Evolutionary conservation across 2,888 invertebrate genomes (phyloP).

Genomic region (Tinea pellionella): DNA sequence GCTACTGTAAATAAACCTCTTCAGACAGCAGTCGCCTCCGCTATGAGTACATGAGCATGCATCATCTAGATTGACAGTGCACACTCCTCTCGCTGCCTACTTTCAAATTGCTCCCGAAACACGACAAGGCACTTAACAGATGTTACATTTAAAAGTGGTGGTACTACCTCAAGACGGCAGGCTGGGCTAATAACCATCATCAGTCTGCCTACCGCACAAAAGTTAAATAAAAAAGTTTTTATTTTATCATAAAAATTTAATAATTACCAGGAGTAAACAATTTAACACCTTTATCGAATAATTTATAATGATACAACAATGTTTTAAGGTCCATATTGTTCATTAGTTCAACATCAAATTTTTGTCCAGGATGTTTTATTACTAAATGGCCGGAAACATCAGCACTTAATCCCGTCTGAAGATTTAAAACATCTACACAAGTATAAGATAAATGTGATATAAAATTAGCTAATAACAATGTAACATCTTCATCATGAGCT

Average conservation of each 20-base stretch:
- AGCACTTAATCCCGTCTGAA: slow-evolving; percentile 78
- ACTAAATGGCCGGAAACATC: slow-evolving; percentile 78
- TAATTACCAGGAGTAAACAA: slow-evolving; percentile 74
- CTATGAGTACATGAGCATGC: too few relatives aligned
- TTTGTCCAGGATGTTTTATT: slow-evolving; percentile 54
- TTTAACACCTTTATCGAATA: slow-evolving; percentile 80
- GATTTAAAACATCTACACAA: slow-evolving; percentile 71
- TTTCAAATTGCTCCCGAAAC: too few relatives aligned
- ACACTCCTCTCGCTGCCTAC: too few relatives aligned
- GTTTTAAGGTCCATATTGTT: slow-evolving; percentile 35
- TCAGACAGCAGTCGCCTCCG: too few relatives aligned
- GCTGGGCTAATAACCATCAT: too few relatives aligned
- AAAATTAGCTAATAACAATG: slow-evolving; percentile 69
- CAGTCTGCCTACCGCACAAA: neutral
- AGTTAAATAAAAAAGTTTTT: neutral
- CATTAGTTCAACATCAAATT: slow-evolving; percentile 40
- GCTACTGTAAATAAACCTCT: too few relatives aligned
- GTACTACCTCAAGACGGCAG: too few relatives aligned
- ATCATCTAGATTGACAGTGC: too few relatives aligned
- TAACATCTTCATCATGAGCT: slow-evolving; percentile 66
- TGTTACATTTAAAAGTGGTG: too few relatives aligned
- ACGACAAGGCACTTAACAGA: too few relatives aligned
- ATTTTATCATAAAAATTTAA: neutral
- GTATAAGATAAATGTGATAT: slow-evolving; percentile 74
- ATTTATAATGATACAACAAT: slow-evolving; percentile 72